Percentiles rank a stretch among this genome's conserved stretches.
phyloP scores from a whole-genome alignment of 2,797 vertebrate genomes.

The Ibycter americanus region DNA sequence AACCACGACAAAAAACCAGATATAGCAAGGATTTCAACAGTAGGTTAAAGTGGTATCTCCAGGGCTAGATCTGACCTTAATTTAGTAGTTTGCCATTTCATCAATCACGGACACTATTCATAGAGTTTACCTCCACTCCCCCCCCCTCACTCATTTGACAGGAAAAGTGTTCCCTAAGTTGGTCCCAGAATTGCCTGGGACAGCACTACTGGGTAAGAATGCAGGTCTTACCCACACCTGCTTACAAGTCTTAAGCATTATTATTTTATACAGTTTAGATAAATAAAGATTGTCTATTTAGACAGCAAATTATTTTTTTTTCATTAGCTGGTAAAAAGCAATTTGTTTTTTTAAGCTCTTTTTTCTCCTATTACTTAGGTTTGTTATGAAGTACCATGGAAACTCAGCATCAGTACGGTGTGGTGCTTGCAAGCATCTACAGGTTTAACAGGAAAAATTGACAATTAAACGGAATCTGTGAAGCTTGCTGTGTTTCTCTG shows the following conservation, averaged over 20 bases:
- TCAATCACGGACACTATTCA: not conserved
- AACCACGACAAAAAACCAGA: not conserved
- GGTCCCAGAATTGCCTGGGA: not conserved
- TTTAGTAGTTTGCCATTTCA: not conserved
- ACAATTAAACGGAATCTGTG: not conserved
- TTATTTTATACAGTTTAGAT: not conserved
- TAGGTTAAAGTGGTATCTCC: not conserved
- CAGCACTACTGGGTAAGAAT: rapidly evolving
- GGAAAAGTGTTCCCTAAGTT: not conserved
- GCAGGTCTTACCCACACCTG: not conserved
- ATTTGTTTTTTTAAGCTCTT: not conserved
- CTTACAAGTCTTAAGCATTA: not conserved
- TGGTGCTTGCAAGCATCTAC: not conserved
- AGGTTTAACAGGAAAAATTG: not conserved
- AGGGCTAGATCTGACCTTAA: not conserved
- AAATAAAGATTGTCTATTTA: not conserved
- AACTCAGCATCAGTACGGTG: not conserved
- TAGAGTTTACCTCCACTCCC: not conserved
- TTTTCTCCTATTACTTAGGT: not conserved
- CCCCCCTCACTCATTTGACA: not conserved
- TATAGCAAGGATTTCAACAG: not conserved
- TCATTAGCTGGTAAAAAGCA: not conserved
- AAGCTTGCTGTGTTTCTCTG: not conserved
- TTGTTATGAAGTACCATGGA: not conserved
- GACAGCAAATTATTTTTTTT: not conserved